Evolutionary conservation across 2,888 invertebrate genomes (phyloP).

Genomic region (Thelaira solivaga): DNA sequence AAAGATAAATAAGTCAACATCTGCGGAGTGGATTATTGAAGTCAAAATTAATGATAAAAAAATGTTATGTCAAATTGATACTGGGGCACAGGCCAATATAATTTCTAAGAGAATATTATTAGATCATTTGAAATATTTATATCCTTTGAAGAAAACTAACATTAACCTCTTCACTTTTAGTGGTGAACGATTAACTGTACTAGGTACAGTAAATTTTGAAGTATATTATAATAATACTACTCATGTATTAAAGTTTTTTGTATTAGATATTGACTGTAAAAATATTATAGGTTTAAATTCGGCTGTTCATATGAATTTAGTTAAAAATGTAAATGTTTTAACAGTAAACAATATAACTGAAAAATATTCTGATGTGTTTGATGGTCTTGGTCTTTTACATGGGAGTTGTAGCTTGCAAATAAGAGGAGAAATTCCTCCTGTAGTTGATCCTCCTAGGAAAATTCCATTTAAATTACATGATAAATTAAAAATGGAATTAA

Average conservation of each 20-base stretch:
- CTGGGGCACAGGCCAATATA: neutral
- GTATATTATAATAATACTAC: constrained; percentile 14
- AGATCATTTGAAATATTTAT: neutral
- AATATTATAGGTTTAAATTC: constrained; percentile 40
- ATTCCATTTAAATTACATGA: constrained; percentile 49
- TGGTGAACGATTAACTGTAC: too few relatives aligned
- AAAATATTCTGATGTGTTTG: constrained; percentile 45
- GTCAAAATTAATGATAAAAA: neutral
- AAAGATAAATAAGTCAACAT: too few relatives aligned
- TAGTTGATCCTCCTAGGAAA: constrained; percentile 44
- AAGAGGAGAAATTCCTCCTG: constrained; percentile 18
- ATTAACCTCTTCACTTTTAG: constrained; percentile 48
- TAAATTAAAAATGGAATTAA: constrained; percentile 36
- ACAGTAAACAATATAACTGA: constrained; percentile 26
- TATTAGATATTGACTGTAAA: constrained; percentile 31
- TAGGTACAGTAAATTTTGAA: neutral
- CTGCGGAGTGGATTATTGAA: too few relatives aligned
- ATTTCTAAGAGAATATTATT: constrained; percentile 8
- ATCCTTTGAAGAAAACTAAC: neutral
- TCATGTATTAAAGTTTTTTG: constrained; percentile 21
- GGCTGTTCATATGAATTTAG: constrained; percentile 11
- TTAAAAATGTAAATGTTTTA: constrained; percentile 8
- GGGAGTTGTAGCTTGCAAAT: constrained; percentile 32
- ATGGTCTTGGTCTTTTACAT: constrained; percentile 43
- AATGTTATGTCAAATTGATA: neutral